A percentile compares a stretch with the other conserved stretches of the same genome.
These are phyloP conservation scores for Globia sparganii DNA, from an alignment of 2,888 invertebrate genomes.

Conservation along the genomic window DNA sequence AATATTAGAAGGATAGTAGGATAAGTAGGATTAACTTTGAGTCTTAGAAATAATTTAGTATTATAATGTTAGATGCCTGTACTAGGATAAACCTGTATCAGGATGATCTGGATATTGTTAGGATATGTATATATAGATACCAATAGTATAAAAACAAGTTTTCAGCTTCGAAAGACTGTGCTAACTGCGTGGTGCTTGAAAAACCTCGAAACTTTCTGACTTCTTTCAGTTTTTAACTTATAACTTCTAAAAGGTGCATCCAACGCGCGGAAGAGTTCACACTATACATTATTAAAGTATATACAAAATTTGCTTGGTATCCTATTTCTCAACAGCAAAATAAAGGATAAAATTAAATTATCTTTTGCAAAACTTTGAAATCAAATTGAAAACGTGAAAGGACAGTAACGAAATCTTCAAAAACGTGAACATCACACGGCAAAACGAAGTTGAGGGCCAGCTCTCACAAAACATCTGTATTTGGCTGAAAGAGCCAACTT, in stretches of 20 bases:
- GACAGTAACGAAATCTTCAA: conserved; percentile 65
- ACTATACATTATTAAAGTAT: neutral
- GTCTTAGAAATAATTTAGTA: no score
- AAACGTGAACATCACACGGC: conserved; percentile 57
- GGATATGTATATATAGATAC: no score
- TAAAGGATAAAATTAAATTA: neutral
- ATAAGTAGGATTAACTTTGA: no score
- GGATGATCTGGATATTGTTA: no score
- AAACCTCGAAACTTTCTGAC: neutral
- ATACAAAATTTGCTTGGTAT: neutral
- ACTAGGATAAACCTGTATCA: no score
- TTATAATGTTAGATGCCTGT: no score
- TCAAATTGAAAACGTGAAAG: conserved; percentile 62
- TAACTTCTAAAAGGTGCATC: neutral
- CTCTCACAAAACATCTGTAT: conserved; percentile 74
- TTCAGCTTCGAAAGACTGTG: neutral
- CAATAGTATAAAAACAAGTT: no score
- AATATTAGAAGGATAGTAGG: no score
- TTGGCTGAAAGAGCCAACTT: conserved; percentile 72
- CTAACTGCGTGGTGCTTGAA: neutral
- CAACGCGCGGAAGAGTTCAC: neutral
- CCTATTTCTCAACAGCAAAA: neutral
- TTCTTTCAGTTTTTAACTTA: neutral
- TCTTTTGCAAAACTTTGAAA: conserved; percentile 53
- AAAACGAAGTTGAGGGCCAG: conserved; percentile 67